Conservation (phyloP, 2,113 vertebrate genomes). For the Excalfactoria chinensis region DNA sequence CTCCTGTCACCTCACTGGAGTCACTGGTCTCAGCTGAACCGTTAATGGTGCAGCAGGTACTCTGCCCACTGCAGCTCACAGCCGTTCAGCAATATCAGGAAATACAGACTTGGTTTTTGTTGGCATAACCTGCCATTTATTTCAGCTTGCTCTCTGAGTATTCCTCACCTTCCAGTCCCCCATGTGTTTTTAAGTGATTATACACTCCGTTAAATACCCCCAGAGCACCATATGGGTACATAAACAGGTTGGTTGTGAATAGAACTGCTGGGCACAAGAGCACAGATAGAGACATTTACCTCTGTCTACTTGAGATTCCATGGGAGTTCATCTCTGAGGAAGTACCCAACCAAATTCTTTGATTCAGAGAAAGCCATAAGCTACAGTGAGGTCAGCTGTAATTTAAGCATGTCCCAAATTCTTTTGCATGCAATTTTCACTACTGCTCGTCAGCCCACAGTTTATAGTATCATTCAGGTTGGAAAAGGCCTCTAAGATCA, state of each 20-base stretch:
- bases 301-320: neutral
- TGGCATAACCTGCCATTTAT: neutral
- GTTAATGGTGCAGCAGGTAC: neutral
- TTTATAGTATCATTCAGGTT: neutral
- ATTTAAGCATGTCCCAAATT: neutral
- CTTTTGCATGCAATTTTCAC: neutral
- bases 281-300: neutral
- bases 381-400: neutral
- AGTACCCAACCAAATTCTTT: neutral
- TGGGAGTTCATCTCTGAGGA: conserved; percentile 1
- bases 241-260: neutral
- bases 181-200: neutral
- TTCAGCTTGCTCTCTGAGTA: neutral
- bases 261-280: neutral
- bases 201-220: neutral
- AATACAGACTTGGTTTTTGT: neutral
- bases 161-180: neutral
- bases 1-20: conserved; percentile 38
- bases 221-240: fast-evolving
- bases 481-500: too few species aligned
- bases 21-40: neutral
- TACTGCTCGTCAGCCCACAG: neutral
- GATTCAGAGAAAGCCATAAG: neutral
- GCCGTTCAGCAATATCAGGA: neutral
- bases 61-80: neutral